Evolutionary conservation across 2,888 invertebrate genomes (phyloP), one percentile per base, ranked within the genome.

Genomic region (Diaphora mendica): DNA sequence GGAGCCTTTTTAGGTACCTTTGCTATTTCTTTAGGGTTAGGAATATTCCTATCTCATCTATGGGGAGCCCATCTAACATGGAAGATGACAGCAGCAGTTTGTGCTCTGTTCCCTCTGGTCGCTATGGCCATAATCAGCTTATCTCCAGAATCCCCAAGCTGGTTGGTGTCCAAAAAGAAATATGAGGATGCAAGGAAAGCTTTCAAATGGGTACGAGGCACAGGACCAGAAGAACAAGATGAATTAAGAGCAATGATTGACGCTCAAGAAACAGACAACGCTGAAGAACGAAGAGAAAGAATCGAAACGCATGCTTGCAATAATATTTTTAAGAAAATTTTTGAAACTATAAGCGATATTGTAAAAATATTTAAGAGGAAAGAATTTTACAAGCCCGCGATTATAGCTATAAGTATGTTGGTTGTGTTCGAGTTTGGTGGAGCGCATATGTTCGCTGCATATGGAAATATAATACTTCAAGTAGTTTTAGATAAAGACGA

Each of bases 111-210:
- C 64, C 96, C 96, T 3, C 73, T 96, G 0, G 92, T 86, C 91
- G 95, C 85, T 68, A 93, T 97, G 86, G 91, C 87, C 0, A 93
- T 95, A 3, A 95, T 95, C 17, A 91, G 92, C 64, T 77, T 95
- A 4, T 95, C 95, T 0, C 97, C 97, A 0, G 97, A 97, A 91
- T 96, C 97, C 0, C 97, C 97, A 0, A 94, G 96, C 74, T 97
- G 97, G 97, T 88, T 97, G 71, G 94, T 97, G 0, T 96, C 96
- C 0, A 97, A 96, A 85, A 96, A 96, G 3, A 95, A 95, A 66
- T 91, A 94, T 5, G 94, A 94, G 2, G 96, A 97, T 77, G 97
- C 97, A 0, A 94, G 95, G 78, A 93, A 95, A 70, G 96, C 97
- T 0, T 96, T 97, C 64, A 94, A 92, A 79, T 97, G 96, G 95